Conservation (phyloP, 2,888 invertebrate genomes). For the Marasmarcha lunaedactyla region DNA sequence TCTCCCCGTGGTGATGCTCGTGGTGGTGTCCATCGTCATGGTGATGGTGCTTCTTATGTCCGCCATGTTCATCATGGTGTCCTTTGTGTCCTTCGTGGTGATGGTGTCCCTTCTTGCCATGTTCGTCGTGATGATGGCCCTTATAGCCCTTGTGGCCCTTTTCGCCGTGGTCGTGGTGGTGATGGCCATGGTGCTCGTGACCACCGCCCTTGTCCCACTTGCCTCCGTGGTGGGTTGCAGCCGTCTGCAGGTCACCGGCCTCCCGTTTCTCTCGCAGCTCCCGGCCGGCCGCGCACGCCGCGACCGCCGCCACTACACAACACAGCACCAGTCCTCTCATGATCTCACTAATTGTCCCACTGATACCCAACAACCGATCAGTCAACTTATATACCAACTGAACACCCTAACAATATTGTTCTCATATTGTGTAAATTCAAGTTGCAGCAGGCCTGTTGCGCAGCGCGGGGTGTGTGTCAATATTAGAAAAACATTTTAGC, state of each 20-base stretch:
- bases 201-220: slow-evolving; percentile 73
- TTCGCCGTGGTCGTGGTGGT: slow-evolving; percentile 76
- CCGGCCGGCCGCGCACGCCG: slow-evolving; percentile 65
- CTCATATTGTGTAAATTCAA: slow-evolving; percentile 60
- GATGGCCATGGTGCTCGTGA: slow-evolving; percentile 73
- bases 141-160: slow-evolving; percentile 82
- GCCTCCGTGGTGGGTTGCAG: slow-evolving; percentile 56
- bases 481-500: neutral
- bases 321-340: slow-evolving; percentile 50
- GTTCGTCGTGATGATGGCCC: slow-evolving; percentile 73
- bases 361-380: slow-evolving; percentile 26
- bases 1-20: slow-evolving; percentile 75
- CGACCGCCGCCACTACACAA: slow-evolving; percentile 61
- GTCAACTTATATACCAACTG: slow-evolving; percentile 55
- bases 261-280: slow-evolving; percentile 55
- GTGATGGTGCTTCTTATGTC: slow-evolving; percentile 75
- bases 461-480: slow-evolving; percentile 16
- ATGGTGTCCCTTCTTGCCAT: slow-evolving; percentile 80
- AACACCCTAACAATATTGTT: slow-evolving; percentile 41
- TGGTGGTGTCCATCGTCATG: slow-evolving; percentile 76
- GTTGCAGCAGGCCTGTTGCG: slow-evolving; percentile 51
- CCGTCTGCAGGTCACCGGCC: slow-evolving; percentile 60
- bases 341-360: slow-evolving; percentile 26
- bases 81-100: slow-evolving; percentile 76
- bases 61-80: slow-evolving; percentile 73